Conservation (phyloP, 2,888 invertebrate species). For the Drosophila histrio region DNA sequence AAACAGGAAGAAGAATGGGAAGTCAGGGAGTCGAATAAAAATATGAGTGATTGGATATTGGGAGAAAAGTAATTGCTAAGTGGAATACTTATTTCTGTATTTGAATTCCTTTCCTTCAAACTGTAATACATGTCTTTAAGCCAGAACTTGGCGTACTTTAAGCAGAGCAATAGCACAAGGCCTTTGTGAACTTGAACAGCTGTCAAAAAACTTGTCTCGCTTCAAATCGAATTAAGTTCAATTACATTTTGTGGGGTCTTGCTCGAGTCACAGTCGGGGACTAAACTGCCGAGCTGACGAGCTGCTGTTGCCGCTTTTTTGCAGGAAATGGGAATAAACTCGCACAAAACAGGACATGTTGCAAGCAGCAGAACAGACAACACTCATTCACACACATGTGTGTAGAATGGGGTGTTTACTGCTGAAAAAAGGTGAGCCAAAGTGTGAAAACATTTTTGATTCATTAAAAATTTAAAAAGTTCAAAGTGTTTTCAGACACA, state of each 20-base stretch:
- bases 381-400: constrained; percentile 23
- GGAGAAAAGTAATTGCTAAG: constrained; percentile 26
- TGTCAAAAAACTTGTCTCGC: constrained; percentile 76
- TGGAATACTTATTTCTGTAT: constrained; percentile 9
- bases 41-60: constrained; percentile 30
- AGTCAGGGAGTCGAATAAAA: not conserved
- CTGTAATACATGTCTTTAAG: constrained; percentile 18
- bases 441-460: constrained; percentile 82
- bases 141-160: constrained; percentile 9
- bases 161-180: constrained; percentile 19
- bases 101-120: not conserved
- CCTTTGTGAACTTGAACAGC: constrained; percentile 72
- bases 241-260: constrained; percentile 67
- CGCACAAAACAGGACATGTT: constrained; percentile 47
- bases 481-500: constrained; percentile 82
- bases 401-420: constrained; percentile 29
- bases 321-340: constrained; percentile 65
- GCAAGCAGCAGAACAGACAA: constrained; percentile 41
- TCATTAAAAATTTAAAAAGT: constrained; percentile 84
- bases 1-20: not conserved
- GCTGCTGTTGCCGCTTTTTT: constrained; percentile 43
- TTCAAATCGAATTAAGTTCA: constrained; percentile 79
- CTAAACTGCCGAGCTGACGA: constrained; percentile 40
- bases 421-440: constrained; percentile 59
- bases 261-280: constrained; percentile 20